These are phyloP conservation scores for Agapornis roseicollis DNA, from an alignment of 2,113 vertebrate genomes.

Conservation along the genomic window DNA sequence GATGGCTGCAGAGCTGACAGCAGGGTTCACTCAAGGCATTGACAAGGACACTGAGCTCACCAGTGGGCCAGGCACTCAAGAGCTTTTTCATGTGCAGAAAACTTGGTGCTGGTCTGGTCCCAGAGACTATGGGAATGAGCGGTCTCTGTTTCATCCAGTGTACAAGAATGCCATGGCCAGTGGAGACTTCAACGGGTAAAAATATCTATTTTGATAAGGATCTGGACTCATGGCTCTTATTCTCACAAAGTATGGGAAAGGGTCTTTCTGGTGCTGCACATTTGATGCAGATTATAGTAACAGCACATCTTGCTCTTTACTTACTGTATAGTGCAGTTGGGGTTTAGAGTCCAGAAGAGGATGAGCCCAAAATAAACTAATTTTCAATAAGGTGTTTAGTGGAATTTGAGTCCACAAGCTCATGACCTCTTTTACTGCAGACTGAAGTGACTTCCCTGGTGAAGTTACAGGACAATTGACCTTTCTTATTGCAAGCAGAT, in stretches of 20 bases:
- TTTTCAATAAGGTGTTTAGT: neutral
- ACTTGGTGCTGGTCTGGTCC: rapidly evolving
- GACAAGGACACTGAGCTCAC: neutral
- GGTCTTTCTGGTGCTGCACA: neutral
- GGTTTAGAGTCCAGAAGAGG: neutral
- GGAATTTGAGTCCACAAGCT: neutral
- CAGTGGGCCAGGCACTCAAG: rapidly evolving
- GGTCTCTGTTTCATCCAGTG: rapidly evolving
- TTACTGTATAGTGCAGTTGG: neutral
- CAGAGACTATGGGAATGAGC: rapidly evolving
- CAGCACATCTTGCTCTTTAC: neutral
- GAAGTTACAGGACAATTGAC: neutral
- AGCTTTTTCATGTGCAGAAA: neutral
- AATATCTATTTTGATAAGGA: rapidly evolving
- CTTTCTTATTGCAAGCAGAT: neutral
- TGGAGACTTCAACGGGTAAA: neutral
- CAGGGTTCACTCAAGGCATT: rapidly evolving
- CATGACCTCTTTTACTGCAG: neutral
- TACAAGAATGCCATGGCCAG: rapidly evolving
- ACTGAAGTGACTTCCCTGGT: neutral
- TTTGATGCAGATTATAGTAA: neutral
- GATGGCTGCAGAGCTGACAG: neutral
- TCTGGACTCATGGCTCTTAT: rapidly evolving
- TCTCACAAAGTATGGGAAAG: too few species aligned
- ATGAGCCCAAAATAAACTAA: neutral